Conservation (phyloP, 2,888 invertebrate genomes). For the Encarsia formosa region DNA sequence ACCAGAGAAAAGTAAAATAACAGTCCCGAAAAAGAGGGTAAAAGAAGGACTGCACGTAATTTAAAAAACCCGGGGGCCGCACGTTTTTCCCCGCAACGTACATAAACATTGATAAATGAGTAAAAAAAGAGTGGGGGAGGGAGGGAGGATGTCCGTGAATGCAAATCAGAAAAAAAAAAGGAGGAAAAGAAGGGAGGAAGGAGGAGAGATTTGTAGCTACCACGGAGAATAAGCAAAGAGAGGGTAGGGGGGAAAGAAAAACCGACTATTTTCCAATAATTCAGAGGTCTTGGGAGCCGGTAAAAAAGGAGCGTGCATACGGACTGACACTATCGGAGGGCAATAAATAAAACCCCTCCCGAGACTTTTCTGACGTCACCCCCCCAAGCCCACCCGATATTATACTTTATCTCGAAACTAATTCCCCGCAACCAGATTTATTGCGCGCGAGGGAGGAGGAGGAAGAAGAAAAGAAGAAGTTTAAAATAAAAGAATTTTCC, state of each 20-base stretch:
- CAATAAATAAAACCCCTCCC: constrained; percentile 49
- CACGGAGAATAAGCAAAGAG: constrained; percentile 1
- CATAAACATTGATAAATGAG: constrained; percentile 24
- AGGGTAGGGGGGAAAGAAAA: constrained; percentile 12
- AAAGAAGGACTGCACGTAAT: no score
- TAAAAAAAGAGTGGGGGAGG: background rate
- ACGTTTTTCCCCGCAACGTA: background rate
- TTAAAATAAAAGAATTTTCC: no score
- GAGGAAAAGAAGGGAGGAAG: constrained; percentile 7
- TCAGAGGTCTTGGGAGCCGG: constrained; percentile 32
- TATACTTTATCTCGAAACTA: constrained; percentile 53
- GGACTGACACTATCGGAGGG: constrained; percentile 51
- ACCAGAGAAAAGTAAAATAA: no score
- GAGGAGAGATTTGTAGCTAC: constrained; percentile 14
- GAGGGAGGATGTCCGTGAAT: constrained; percentile 12
- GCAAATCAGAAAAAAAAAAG: constrained; percentile 19
- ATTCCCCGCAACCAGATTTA: constrained; percentile 52
- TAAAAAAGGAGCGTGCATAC: constrained; percentile 35
- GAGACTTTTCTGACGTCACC: constrained; percentile 43
- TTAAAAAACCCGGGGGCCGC: no score
- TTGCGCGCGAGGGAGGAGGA: constrained; percentile 32
- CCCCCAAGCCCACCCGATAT: constrained; percentile 47
- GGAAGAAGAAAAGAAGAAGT: constrained; percentile 28
- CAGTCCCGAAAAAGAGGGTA: no score
- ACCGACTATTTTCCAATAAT: constrained; percentile 50